Evolutionary conservation across 2,888 invertebrate species (phyloP), one percentile per base, ranked within the genome.

Genomic region (Troides aeacus): DNA sequence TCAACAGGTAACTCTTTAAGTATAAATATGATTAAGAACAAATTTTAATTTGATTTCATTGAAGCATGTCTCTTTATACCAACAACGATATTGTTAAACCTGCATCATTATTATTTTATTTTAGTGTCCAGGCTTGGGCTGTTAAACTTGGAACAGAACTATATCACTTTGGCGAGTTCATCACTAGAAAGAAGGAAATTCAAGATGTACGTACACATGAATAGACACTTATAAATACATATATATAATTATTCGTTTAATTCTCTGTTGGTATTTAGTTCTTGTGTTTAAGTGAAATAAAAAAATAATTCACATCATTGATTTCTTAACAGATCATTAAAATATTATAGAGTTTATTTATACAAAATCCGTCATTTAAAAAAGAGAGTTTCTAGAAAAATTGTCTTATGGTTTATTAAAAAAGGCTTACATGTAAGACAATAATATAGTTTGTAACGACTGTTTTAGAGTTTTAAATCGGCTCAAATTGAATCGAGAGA

Each of bases 111-210:
- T 21, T 57, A 57, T 57, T 57, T 57, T 64, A 60, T 61, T 69
- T 30, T 66, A 97, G 97, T 77, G 96, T 96, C 68, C 95, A 95
- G 87, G 94, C 95, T 82, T 97, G 97, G 97, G 96, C 96, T 42
- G 95, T 96, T 84, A 96, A 96, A 87, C 93, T 96, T 74, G 96
- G 96, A 65, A 95, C 95, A 80, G 97, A 97, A 85, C 87, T 97
- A 76, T 96, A 95, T 89, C 95, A 96, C 84, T 94, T 97, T 79
- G 97, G 96, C 70, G 96, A 96, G 82, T 95, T 96, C 84, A 96
- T 97, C 78, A 97, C 97, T 70, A 94, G 96, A 81, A 94, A 96
- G 81, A 95, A 95, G 80, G 95, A 95, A 84, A 96, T 97, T 72
- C 95, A 96, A 83, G 95, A 96, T 82, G 96, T 96, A 90, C 93